A percentile compares a stretch with the other conserved stretches of the same genome.
Conservation (phyloP, 2,888 invertebrate species). For the Ochropleura leucogaster region DNA sequence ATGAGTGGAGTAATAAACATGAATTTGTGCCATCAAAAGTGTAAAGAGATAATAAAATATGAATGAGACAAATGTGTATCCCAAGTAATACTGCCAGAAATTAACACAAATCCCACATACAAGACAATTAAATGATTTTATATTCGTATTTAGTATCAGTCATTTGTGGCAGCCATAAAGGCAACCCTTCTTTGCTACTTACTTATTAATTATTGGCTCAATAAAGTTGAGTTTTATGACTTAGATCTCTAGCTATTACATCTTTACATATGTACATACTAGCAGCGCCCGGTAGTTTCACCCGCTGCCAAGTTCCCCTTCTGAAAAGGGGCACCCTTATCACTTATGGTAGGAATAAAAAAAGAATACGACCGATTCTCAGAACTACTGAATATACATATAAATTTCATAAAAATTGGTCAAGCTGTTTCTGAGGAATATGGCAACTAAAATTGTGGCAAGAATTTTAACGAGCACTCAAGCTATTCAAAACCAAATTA, state of each 20-base stretch:
- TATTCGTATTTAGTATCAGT: conserved; percentile 21
- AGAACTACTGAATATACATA: too few relatives aligned
- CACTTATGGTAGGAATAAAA: too few relatives aligned
- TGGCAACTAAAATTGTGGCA: too few relatives aligned
- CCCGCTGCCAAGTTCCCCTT: too few relatives aligned
- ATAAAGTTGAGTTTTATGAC: conserved; percentile 32
- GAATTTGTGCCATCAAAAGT: conserved; percentile 36
- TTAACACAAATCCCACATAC: conserved; percentile 41
- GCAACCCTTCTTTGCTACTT: conserved; percentile 33
- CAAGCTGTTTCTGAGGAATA: too few relatives aligned
- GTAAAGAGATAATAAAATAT: conserved; percentile 35
- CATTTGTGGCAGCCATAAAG: conserved; percentile 35
- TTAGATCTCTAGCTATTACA: background rate
- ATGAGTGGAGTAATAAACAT: conserved; percentile 21
- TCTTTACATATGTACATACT: too few relatives aligned
- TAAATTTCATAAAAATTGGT: too few relatives aligned
- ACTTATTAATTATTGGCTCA: conserved; percentile 25
- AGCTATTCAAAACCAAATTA: too few relatives aligned
- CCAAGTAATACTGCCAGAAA: conserved; percentile 21
- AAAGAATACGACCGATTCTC: too few relatives aligned
- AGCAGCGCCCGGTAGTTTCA: too few relatives aligned
- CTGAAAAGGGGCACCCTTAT: too few relatives aligned
- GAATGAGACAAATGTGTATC: conserved; percentile 32
- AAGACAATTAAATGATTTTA: conserved; percentile 42
- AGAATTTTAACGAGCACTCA: too few relatives aligned